A percentile compares a stretch with the other conserved stretches of the same genome.
phyloP scores from a whole-genome alignment of 2,888 invertebrate species.

The Volucella inanis region DNA sequence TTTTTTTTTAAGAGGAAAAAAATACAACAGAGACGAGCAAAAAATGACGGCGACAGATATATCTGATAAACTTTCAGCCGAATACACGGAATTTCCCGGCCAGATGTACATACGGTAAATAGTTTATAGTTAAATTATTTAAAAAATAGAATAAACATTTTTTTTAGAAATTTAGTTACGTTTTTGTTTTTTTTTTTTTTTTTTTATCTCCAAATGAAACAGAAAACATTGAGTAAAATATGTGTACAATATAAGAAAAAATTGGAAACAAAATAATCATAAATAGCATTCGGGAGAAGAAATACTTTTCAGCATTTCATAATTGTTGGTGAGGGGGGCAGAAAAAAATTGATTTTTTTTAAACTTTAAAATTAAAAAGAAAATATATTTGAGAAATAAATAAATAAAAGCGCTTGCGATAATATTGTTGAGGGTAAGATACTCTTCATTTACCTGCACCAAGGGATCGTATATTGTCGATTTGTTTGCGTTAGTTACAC shows the following conservation, averaged over 20 bases:
- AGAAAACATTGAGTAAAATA: no score
- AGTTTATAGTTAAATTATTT: constrained; percentile 67
- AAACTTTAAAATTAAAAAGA: background rate
- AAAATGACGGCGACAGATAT: constrained; percentile 77
- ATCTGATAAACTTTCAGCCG: constrained; percentile 79
- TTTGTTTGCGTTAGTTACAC: constrained; percentile 24
- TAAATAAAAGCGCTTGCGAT: constrained; percentile 46
- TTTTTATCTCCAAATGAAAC: background rate
- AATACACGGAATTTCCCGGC: constrained; percentile 83
- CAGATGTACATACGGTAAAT: constrained; percentile 77
- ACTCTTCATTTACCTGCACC: constrained; percentile 58
- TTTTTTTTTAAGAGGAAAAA: constrained; percentile 2
- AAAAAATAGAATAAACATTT: constrained; percentile 37
- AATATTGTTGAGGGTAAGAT: constrained; percentile 14
- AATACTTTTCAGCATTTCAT: constrained; percentile 32
- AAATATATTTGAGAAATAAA: background rate
- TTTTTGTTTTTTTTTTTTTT: constrained; percentile 12
- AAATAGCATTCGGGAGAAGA: constrained; percentile 27
- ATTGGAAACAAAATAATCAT: constrained; percentile 59
- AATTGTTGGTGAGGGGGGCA: constrained; percentile 6
- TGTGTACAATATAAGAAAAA: constrained; percentile 18
- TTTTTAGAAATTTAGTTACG: constrained; percentile 12
- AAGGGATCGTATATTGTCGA: constrained; percentile 33
- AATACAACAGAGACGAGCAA: constrained; percentile 59
- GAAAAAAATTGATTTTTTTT: constrained; percentile 5